A percentile compares a stretch with the other conserved stretches of the same genome.
Conservation (phyloP, 1,140 invertebrate species). For the Panagrolaimus sp. region DNA sequence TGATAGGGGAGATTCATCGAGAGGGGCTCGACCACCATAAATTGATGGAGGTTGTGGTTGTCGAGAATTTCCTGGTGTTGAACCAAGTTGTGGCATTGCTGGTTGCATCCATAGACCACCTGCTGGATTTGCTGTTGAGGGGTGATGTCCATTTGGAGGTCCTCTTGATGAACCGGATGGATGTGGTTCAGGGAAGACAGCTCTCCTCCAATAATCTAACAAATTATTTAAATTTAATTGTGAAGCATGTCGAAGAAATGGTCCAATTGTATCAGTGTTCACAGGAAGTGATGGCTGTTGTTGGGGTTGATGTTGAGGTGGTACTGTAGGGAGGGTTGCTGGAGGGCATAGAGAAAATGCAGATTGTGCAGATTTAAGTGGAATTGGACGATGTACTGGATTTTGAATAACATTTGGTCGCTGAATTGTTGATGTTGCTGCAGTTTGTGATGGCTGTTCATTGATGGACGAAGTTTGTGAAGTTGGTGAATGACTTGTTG, state of each 20-base stretch:
- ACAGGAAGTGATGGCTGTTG: constrained; percentile 18
- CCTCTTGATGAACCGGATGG: no score
- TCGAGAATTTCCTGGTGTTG: neutral
- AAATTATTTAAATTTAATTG: constrained; percentile 22
- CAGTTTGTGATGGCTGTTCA: neutral
- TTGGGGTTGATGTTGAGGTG: neutral
- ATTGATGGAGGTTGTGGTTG: neutral
- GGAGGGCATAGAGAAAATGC: neutral
- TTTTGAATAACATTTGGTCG: constrained; percentile 39
- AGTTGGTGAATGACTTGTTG: neutral
- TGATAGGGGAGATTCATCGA: constrained; percentile 51
- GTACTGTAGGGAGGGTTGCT: neutral
- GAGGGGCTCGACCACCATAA: constrained; percentile 39
- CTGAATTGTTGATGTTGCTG: constrained; percentile 17
- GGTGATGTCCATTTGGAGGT: constrained; percentile 7
- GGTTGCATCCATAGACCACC: constrained; percentile 40
- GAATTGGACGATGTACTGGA: neutral
- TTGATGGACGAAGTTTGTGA: neutral
- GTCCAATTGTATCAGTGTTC: constrained; percentile 32
- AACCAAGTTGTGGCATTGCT: constrained; percentile 34
- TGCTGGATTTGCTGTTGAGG: constrained; percentile 7
- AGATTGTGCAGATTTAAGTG: neutral
- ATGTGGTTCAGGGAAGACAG: neutral
- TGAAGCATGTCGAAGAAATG: constrained; percentile 8
- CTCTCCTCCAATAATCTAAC: constrained; percentile 31